Evolutionary conservation across 2,113 vertebrate species (phyloP).

Genomic region (Elgaria multicarinata): DNA sequence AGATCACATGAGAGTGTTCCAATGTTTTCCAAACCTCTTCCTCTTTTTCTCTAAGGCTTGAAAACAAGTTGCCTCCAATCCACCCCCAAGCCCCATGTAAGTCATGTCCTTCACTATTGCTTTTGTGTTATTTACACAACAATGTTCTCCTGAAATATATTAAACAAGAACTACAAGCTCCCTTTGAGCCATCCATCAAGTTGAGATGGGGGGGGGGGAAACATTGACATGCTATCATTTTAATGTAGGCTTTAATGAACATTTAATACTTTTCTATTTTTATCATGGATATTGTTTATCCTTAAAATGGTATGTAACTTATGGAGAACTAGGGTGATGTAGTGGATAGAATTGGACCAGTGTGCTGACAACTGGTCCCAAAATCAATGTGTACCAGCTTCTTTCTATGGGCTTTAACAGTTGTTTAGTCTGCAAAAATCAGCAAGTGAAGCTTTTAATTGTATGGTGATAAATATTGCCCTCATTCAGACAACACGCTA

Average conservation of each 20-base stretch:
- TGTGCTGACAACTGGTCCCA: not conserved
- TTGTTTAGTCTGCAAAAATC: not conserved
- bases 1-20: not conserved
- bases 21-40: not conserved
- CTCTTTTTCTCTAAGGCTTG: not conserved
- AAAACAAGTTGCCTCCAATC: not conserved
- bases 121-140: constrained; percentile 44
- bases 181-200: not conserved
- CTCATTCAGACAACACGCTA: no score
- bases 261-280: not conserved
- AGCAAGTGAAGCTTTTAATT: not conserved
- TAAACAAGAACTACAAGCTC: constrained; percentile 42
- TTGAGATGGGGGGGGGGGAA: not conserved
- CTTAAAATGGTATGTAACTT: not conserved
- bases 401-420: not conserved
- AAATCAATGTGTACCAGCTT: not conserved
- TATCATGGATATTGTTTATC: not conserved
- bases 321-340: not conserved
- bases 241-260: no score
- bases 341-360: not conserved
- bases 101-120: constrained; percentile 7
- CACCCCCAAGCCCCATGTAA: constrained; percentile 1
- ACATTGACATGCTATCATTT: not conserved
- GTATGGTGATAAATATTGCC: not conserved
- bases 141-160: constrained; percentile 47